phyloP scores from a whole-genome alignment of 2,888 invertebrate species.

The Agrilus biguttatus region DNA sequence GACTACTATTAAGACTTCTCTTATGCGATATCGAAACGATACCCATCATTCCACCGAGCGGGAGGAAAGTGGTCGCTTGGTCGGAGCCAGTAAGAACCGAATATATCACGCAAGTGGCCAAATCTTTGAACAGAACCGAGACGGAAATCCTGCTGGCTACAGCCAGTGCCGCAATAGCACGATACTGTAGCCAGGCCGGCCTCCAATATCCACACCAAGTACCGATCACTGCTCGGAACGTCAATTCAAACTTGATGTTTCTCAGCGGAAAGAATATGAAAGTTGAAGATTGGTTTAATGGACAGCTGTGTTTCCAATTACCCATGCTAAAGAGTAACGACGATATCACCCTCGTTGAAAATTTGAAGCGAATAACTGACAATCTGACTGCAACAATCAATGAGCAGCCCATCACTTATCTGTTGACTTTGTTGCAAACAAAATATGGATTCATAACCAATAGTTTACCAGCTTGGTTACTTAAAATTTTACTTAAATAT shows the following conservation, averaged over 20 bases:
- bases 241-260: constrained; percentile 39
- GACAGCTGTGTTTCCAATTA: constrained; percentile 50
- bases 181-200: constrained; percentile 44
- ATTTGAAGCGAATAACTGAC: constrained; percentile 27
- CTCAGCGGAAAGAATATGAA: constrained; percentile 33
- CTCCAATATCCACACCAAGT: constrained; percentile 37
- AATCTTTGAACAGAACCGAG: constrained; percentile 43
- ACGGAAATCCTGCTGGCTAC: constrained; percentile 50
- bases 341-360: constrained; percentile 20
- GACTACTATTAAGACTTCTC: constrained; percentile 41
- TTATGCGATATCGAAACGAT: constrained; percentile 38
- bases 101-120: constrained; percentile 41
- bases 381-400: constrained; percentile 31
- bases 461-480: constrained; percentile 42
- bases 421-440: constrained; percentile 37
- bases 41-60: constrained; percentile 52
- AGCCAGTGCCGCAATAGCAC: constrained; percentile 46
- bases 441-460: constrained; percentile 45
- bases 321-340: constrained; percentile 35
- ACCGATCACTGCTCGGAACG: constrained; percentile 44
- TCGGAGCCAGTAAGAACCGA: constrained; percentile 47
- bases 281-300: constrained; percentile 34
- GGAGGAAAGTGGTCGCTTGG: constrained; percentile 60
- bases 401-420: constrained; percentile 38
- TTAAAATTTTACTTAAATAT: constrained; percentile 44